These are phyloP conservation scores for Nomada ferruginata DNA, from an alignment of 2,888 invertebrate species.

Conservation along the genomic window DNA sequence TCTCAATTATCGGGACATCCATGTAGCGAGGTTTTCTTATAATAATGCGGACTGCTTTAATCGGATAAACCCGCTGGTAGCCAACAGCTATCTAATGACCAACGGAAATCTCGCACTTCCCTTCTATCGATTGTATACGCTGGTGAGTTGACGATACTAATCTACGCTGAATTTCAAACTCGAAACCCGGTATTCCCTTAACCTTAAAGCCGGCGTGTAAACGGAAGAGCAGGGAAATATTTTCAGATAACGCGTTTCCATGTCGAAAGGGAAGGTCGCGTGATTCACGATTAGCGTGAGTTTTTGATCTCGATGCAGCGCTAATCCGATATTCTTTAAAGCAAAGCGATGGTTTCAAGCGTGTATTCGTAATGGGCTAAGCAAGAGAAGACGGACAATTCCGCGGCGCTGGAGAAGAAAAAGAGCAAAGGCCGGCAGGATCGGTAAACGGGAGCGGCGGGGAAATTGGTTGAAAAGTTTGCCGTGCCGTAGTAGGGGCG, in stretches of 20 bases:
- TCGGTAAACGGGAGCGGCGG: not conserved
- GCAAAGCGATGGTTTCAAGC: not conserved
- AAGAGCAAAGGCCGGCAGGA: not conserved
- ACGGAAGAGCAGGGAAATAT: not conserved
- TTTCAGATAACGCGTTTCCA: not conserved
- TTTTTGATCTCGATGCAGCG: not conserved
- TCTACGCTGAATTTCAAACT: not conserved
- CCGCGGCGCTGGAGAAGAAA: not conserved
- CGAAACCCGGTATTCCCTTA: not conserved
- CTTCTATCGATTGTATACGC: not conserved
- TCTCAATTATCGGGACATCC: not conserved
- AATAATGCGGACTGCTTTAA: not conserved
- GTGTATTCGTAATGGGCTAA: not conserved
- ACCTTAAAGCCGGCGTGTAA: not conserved
- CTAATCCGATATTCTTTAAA: not conserved
- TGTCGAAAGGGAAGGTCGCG: not conserved
- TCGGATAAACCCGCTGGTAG: not conserved
- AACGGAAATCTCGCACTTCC: not conserved
- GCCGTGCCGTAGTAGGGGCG: conserved; percentile 9
- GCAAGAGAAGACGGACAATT: not conserved
- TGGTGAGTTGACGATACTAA: not conserved
- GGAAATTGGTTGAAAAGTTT: conserved; percentile 29
- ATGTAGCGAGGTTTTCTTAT: too few relatives aligned
- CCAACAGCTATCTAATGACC: not conserved
- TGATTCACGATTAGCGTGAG: conserved; percentile 5